Conservation (phyloP, 92 coral and sea anemone genomes). For the Chrysogorgia sp. region DNA sequence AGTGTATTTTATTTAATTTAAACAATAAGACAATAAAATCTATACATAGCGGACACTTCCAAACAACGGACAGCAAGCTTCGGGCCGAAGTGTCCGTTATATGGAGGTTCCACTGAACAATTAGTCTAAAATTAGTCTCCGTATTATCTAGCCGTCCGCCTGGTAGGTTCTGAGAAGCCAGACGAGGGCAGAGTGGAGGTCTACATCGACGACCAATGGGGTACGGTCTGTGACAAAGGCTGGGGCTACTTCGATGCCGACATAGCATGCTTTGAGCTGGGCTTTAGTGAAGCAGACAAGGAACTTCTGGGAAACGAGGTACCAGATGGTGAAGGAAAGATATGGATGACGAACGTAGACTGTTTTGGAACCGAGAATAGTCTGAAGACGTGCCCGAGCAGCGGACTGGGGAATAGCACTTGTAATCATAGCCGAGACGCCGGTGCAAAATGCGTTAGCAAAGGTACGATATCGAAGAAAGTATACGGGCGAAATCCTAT, state of each 20-base stretch:
- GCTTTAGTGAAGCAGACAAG: constrained; percentile 25
- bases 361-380: constrained; percentile 12
- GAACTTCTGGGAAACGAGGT: constrained; percentile 1
- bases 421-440: constrained; percentile 10
- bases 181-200: constrained; percentile 41
- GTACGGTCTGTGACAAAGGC: constrained; percentile 35
- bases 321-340: constrained; percentile 19
- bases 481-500: no score
- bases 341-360: constrained; percentile 30
- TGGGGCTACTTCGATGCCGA: constrained; percentile 22
- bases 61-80: no score
- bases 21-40: no score
- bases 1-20: no score
- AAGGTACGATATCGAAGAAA: constrained; percentile 3
- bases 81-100: no score
- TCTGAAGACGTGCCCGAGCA: neutral
- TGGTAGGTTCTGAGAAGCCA: constrained; percentile 32
- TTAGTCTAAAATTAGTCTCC: neutral
- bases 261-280: constrained; percentile 27
- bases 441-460: constrained; percentile 18
- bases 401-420: constrained; percentile 23
- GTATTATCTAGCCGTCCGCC: constrained; percentile 20
- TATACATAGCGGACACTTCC: no score
- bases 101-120: neutral
- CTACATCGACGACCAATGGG: constrained; percentile 39